Evolutionary conservation across 2,797 vertebrate genomes (phyloP).

Genomic region (Ptychadena robeensis): DNA sequence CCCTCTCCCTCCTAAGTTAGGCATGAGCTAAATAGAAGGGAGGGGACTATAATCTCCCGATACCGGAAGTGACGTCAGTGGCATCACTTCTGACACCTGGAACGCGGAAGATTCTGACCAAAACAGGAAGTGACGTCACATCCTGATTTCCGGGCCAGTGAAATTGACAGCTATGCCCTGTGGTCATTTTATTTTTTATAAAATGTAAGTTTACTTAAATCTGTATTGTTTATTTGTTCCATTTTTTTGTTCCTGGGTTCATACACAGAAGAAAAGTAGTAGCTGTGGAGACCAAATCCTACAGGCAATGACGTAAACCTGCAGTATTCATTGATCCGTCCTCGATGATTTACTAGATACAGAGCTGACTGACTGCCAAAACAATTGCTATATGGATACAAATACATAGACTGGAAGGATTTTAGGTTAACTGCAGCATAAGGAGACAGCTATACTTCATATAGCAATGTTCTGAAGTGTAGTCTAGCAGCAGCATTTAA

Average conservation of each 20-base stretch:
- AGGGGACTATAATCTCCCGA: no score
- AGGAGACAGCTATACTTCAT: neutral
- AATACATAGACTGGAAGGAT: conserved; percentile 14
- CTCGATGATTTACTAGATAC: neutral
- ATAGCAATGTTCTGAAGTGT: conserved; percentile 5
- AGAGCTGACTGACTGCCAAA: conserved; percentile 4
- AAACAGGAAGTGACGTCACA: no score
- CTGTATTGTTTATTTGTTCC: neutral
- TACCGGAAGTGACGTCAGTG: no score
- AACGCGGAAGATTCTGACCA: no score
- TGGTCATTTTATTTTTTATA: no score
- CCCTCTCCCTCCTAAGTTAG: no score
- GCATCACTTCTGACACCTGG: no score
- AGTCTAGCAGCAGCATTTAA: neutral
- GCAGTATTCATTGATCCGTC: conserved; percentile 2
- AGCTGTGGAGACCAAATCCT: neutral
- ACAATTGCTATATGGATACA: neutral
- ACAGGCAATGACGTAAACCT: conserved; percentile 18
- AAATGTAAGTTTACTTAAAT: neutral
- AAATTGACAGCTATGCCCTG: no score
- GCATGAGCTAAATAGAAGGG: no score
- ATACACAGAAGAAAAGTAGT: neutral
- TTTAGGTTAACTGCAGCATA: conserved; percentile 29
- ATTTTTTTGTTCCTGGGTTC: neutral
- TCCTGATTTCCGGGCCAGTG: no score